phyloP scores from a whole-genome alignment of 2,888 invertebrate genomes.

The Nemurella pictetii region DNA sequence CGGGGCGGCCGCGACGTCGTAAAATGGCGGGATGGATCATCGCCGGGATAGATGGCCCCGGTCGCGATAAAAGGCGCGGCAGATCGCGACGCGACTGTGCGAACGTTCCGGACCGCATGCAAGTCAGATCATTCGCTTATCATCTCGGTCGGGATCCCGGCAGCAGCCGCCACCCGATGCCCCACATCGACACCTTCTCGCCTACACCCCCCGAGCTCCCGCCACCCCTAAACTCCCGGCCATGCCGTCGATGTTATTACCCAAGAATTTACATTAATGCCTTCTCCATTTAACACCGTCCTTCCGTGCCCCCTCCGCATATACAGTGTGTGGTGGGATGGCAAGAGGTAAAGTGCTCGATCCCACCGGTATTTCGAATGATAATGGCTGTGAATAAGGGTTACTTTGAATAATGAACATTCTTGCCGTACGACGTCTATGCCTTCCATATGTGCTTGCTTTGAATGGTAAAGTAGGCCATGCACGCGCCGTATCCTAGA shows the following conservation, averaged over 20 bases:
- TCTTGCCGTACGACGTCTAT: not conserved
- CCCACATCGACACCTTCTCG: not conserved
- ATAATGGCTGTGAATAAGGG: not conserved
- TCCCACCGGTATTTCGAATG: conserved; percentile 12
- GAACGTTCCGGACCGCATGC: conserved; percentile 11
- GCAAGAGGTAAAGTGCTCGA: not conserved
- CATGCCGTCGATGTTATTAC: conserved; percentile 13
- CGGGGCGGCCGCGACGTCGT: not conserved
- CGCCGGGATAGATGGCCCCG: not conserved
- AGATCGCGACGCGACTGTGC: conserved; percentile 8
- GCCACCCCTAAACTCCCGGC: not conserved
- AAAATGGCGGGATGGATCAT: not conserved
- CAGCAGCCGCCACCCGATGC: not conserved
- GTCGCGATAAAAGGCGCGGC: not conserved
- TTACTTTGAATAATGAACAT: conserved; percentile 7
- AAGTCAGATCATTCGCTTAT: conserved; percentile 15
- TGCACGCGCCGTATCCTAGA: not conserved
- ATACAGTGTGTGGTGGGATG: not conserved
- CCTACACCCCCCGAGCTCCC: not conserved
- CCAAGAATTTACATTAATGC: conserved; percentile 31
- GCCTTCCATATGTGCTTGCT: not conserved
- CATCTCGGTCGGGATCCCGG: not conserved
- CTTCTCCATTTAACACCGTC: conserved; percentile 15
- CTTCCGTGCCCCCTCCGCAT: not conserved
- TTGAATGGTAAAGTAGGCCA: not conserved